Evolutionary conservation across 2,888 invertebrate species (phyloP), one percentile per base, ranked within the genome.

Genomic region (Hydrotaea diabolus): DNA sequence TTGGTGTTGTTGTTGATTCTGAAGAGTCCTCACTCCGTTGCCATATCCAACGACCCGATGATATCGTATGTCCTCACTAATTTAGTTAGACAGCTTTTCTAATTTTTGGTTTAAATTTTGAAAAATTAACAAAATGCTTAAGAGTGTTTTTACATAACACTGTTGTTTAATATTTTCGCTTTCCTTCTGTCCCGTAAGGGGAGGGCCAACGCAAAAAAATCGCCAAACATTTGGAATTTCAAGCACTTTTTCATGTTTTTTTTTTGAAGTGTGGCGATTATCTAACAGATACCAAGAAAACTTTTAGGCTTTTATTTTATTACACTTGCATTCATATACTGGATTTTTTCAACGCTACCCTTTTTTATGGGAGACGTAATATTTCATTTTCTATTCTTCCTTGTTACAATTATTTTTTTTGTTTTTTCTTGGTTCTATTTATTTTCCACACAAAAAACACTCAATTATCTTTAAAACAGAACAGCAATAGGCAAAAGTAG

Each of bases 251-350:
- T 69, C 72, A 23, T 55, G 36, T 31, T 62, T 26, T 23, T n/a
- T 43, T 36, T 26, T 59, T 17, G 15, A 72, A 2, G 8, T 31
- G n/a, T 36, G 15, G 7, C 23, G 77, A 74, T 82, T 85, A 85
- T 77, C 85, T 85, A 85, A 85, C 59, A 85, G 79, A 77, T 77
- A 82, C 21, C 31, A 72, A 73, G 64, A 79, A 75, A 76, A 19
- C 59, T 66, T 69, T 21, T 46, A 39, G 43, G 11, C 59, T 49
- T 23, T 75, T 53, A 13, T 21, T 73, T 55, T 62, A 73, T 59
- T 36, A 21, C 64, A 49, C 31, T 36, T 31, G 23, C 31, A 9
- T 39, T 19, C 36, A 73, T 11, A 11, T 1, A 39, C 64, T n/a
- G 26, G n/a, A n/a, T n/a, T n/a, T n/a, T n/a, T n/a, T n/a, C n/a